Base-by-base conservation (phyloP, 2,113 vertebrate species). In the Laterallus jamaicensis region DNA sequence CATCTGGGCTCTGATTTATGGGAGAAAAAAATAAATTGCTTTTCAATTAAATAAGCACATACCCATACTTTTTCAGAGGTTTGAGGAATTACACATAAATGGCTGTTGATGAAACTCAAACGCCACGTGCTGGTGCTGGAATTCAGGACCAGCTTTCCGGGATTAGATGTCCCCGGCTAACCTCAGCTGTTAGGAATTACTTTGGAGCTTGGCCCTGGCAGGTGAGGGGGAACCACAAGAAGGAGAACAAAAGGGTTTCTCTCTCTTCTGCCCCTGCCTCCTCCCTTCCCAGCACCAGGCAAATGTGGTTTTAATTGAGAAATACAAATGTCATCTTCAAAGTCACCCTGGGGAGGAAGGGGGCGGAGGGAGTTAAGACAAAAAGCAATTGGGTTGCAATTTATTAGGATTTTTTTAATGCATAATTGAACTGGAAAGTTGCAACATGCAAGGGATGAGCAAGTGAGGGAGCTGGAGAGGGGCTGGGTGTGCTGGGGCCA, bases 161-260 rank as follows among this genome's bases (percentile, higher is more conserved):
- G 92, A 97, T 97, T 95, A 96, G 79, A 60, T 90, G 92, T 59
- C 87, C 86, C 91, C 25, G 11, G 55, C 76, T 97, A 93, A 95
- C 93, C 93, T 95, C 94, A 97, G 87, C 93, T 92, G 96, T 91
- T 96, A 73, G 76, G 87, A 91, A 97, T 96, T 95, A 96, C 68
- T 75, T 88, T 93, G 91, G 82, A 91, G 52, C 81, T 94, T 89
- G 89, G 81, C 93, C 90, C 35, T 92, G 82, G 58, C 94, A 97
- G 97, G 77, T 94, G 86, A 90, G 35, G 56, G 63, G 52, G 50
- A 89, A n/a, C 68, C 11, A 59, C 5, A 9, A 95, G 66, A 25
- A 95, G 26, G 82, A 96, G 92, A 97, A 97, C 97, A 97, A 97
- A 97, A 95, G 78, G 28, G 50, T 91, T 95, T 95, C 79, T 96